Evolutionary conservation across 2,113 vertebrate species (phyloP).

Genomic region (Lagopus muta): DNA sequence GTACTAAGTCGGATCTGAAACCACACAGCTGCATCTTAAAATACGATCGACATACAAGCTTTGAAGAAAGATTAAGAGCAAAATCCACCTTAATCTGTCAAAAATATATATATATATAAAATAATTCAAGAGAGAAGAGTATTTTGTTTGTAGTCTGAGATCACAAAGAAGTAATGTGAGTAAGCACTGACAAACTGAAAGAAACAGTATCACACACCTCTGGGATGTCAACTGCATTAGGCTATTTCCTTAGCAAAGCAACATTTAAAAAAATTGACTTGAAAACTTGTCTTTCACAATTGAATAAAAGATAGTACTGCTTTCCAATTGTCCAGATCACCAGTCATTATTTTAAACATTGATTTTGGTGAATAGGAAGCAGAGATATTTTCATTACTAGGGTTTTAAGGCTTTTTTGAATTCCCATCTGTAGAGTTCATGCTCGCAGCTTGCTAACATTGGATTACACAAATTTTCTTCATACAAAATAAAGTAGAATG

Average conservation of each 20-base stretch:
- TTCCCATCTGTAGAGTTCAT: background rate
- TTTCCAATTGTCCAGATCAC: background rate
- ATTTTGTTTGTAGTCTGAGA: background rate
- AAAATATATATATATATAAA: too few relatives aligned
- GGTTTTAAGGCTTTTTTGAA: background rate
- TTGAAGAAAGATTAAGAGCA: background rate
- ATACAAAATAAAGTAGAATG: background rate
- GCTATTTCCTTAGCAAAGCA: background rate
- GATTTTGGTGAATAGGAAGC: background rate
- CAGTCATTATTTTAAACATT: background rate
- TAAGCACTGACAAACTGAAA: background rate
- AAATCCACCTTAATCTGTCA: background rate
- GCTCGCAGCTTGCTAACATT: background rate
- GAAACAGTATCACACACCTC: background rate
- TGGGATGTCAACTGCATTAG: background rate
- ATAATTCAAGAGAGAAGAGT: background rate
- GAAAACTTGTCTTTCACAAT: background rate
- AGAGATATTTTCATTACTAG: background rate
- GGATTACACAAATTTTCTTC: background rate
- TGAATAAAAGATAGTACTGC: background rate
- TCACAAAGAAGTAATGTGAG: background rate
- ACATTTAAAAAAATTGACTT: background rate
- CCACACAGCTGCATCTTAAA: background rate
- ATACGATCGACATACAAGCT: background rate
- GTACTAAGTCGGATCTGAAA: background rate